These are phyloP conservation scores for Pitangus sulphuratus DNA, from an alignment of 2,797 vertebrate genomes.

Conservation along the genomic window DNA sequence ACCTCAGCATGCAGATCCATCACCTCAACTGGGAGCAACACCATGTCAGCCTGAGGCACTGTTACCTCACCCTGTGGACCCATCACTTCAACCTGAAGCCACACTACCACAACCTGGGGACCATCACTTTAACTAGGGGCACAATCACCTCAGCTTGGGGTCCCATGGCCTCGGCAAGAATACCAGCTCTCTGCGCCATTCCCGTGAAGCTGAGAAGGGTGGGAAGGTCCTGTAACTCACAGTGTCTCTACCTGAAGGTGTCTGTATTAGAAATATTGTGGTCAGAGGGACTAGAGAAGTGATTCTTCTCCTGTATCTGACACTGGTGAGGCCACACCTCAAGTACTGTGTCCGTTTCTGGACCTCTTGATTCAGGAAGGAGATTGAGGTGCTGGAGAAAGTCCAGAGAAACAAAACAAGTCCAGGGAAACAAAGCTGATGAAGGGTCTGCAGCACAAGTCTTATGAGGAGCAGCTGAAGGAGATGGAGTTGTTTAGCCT, in stretches of 20 bases:
- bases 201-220: not conserved
- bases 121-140: not conserved
- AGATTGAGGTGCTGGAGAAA: not conserved
- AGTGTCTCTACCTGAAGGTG: not conserved
- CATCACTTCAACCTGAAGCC: not conserved
- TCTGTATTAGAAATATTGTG: not conserved
- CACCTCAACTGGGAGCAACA: not conserved
- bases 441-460: not conserved
- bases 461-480: not conserved
- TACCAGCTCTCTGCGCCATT: accelerated
- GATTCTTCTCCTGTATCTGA: not conserved
- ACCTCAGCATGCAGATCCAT: not conserved
- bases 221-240: not conserved
- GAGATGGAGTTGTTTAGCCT: not conserved
- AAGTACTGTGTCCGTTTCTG: not conserved
- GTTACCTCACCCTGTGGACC: not conserved
- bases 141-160: not conserved
- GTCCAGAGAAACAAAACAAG: not conserved
- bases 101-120: accelerated
- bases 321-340: not conserved
- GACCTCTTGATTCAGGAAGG: not conserved
- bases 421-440: not conserved
- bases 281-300: not conserved
- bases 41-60: not conserved
- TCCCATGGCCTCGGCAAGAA: not conserved